Evolutionary conservation across 2,888 invertebrate species (phyloP).

Genomic region (Branchellion lobata): DNA sequence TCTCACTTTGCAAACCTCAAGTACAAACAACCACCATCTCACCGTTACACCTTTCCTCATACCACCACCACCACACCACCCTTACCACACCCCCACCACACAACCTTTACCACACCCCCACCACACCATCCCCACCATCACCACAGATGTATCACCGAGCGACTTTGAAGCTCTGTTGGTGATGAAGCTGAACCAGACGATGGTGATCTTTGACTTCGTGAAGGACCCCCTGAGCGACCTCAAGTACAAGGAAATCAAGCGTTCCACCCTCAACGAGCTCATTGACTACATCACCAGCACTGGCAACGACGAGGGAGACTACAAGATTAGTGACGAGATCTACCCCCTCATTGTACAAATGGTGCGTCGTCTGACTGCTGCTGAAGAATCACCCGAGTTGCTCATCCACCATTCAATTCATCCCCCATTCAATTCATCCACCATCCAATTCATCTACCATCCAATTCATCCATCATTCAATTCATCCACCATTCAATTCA

Average conservation of each 20-base stretch:
- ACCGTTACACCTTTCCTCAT: no score
- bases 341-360: slow-evolving; percentile 36
- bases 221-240: slow-evolving; percentile 86
- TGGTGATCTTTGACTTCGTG: slow-evolving; percentile 97
- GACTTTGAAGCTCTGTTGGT: slow-evolving; percentile 95
- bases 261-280: slow-evolving; percentile 61
- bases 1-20: no score
- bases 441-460: neutral
- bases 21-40: no score
- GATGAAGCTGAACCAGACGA: slow-evolving; percentile 94
- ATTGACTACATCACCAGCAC: slow-evolving; percentile 32
- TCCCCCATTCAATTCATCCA: no score
- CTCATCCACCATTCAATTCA: no score
- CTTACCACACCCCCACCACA: no score
- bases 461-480: no score
- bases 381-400: neutral
- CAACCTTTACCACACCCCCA: no score
- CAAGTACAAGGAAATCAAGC: slow-evolving; percentile 98
- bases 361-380: slow-evolving; percentile 5
- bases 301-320: neutral
- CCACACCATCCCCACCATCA: no score
- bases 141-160: slow-evolving; percentile 67
- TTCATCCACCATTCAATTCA: no score
- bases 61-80: no score
- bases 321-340: neutral